Conservation (phyloP, 2,888 invertebrate genomes). For the Actias luna region DNA sequence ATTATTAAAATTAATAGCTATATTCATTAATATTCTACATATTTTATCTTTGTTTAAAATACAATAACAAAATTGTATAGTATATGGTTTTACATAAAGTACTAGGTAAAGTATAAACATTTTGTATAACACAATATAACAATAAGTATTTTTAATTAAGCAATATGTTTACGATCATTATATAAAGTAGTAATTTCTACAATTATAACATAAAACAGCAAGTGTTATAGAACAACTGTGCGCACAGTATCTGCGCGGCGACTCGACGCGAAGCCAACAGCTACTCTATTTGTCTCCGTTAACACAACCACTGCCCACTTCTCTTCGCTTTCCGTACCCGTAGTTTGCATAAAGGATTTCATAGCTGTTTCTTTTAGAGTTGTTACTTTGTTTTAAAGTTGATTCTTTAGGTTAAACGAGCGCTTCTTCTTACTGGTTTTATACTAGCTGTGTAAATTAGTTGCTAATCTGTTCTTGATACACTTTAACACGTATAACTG, state of each 20-base stretch:
- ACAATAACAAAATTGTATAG: too few species aligned
- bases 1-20: too few species aligned
- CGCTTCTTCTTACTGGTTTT: background rate
- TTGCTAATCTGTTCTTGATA: background rate
- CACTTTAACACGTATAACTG: too few species aligned
- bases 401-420: conserved; percentile 25
- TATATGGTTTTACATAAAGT: too few species aligned
- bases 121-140: too few species aligned
- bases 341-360: conserved; percentile 69
- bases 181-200: background rate
- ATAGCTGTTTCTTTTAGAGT: conserved; percentile 47
- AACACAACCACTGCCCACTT: conserved; percentile 70
- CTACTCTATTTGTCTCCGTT: conserved; percentile 70
- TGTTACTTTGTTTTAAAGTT: conserved; percentile 40
- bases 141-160: too few species aligned
- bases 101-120: too few species aligned
- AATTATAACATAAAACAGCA: conserved; percentile 48
- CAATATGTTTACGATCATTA: background rate
- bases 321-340: conserved; percentile 58
- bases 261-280: background rate
- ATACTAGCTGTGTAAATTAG: background rate
- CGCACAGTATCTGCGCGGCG: conserved; percentile 53
- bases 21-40: too few species aligned
- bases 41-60: too few species aligned
- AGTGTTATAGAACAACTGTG: conserved; percentile 47